Evolutionary conservation across 2,113 vertebrate genomes (phyloP).

Genomic region (Erinaceus europaeus): DNA sequence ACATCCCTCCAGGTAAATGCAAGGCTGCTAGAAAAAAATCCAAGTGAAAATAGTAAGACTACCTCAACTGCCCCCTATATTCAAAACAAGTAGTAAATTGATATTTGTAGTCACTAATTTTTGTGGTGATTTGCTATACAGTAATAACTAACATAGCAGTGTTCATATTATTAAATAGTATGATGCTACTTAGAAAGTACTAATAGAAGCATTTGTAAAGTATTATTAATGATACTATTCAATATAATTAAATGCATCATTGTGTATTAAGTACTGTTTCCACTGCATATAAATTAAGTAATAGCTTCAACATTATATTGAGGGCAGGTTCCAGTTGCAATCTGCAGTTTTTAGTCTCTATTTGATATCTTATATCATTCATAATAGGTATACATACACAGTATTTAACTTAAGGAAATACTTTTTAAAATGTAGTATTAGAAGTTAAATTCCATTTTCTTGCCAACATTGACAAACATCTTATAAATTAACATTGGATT

Average conservation of each 20-base stretch:
- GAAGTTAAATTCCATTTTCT: slow-evolving; percentile 2
- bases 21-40: neutral
- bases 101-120: neutral
- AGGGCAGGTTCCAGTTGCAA: neutral
- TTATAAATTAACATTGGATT: neutral
- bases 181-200: neutral
- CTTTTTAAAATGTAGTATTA: neutral
- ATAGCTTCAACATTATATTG: neutral
- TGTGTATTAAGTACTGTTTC: neutral
- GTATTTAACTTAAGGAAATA: slow-evolving; percentile 22
- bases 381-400: neutral
- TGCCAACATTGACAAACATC: neutral
- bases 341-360: neutral
- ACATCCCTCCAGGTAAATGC: neutral
- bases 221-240: neutral
- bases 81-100: neutral
- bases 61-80: fast-evolving
- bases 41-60: neutral
- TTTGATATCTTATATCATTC: neutral
- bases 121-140: neutral
- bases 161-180: neutral
- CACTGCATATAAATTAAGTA: neutral
- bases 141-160: neutral
- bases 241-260: neutral
- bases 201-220: neutral